phyloP scores from a whole-genome alignment of 2,888 invertebrate genomes.

The Cenopis cana region DNA sequence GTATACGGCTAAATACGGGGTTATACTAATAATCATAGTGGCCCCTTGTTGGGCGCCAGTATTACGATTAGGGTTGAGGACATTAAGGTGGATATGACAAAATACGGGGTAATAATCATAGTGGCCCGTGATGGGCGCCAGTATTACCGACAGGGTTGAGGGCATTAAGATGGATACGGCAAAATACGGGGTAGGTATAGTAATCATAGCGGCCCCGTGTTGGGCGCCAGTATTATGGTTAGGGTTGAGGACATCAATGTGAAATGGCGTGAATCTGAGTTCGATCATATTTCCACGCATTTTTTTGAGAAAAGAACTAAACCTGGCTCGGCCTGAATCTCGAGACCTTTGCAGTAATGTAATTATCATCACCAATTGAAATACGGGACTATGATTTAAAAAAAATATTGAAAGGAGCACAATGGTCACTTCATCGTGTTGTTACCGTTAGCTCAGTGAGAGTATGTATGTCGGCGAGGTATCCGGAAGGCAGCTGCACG shows the following conservation, averaged over 20 bases:
- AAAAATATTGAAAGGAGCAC: too few relatives aligned
- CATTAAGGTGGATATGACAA: not conserved
- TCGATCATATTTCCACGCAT: too few relatives aligned
- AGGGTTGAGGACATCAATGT: not conserved
- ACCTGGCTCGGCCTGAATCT: too few relatives aligned
- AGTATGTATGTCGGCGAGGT: slow-evolving; percentile 91
- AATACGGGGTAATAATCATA: not conserved
- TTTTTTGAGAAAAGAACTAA: too few relatives aligned
- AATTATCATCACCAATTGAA: too few relatives aligned
- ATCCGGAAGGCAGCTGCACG: slow-evolving; percentile 96
- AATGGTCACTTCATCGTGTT: not conserved
- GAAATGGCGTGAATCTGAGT: too few relatives aligned
- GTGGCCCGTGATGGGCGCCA: slow-evolving; percentile 3
- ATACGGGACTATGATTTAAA: too few relatives aligned
- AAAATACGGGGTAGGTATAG: not conserved
- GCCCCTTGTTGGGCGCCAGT: slow-evolving; percentile 9
- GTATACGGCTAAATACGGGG: not conserved
- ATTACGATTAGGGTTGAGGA: not conserved
- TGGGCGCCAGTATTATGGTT: slow-evolving; percentile 8
- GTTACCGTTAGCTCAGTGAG: slow-evolving; percentile 87
- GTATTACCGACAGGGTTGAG: not conserved
- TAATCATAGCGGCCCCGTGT: not conserved
- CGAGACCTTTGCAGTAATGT: too few relatives aligned
- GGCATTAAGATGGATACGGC: not conserved
- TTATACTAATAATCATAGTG: not conserved